Evolutionary conservation across 2,888 invertebrate species (phyloP).

Genomic region (Cephus pulcher): DNA sequence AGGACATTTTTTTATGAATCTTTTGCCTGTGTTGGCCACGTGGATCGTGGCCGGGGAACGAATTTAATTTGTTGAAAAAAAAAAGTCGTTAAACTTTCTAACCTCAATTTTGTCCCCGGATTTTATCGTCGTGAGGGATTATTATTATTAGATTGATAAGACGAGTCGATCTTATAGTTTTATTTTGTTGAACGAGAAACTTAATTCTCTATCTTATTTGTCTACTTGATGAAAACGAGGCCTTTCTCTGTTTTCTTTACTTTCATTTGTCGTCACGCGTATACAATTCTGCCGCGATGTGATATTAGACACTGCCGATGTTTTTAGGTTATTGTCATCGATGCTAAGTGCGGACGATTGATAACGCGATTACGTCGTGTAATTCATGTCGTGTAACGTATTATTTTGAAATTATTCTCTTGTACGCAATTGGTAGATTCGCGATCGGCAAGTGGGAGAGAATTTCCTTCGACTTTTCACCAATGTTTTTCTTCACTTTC

Average conservation of each 20-base stretch:
- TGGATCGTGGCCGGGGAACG: neutral
- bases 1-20: neutral
- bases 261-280: neutral
- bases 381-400: too few species aligned
- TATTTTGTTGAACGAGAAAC: neutral
- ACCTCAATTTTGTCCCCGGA: neutral
- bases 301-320: slow-evolving; percentile 27
- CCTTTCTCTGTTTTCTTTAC: neutral
- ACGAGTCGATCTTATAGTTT: neutral
- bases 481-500: neutral
- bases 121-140: neutral
- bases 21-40: neutral
- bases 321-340: neutral
- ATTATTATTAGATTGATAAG: neutral
- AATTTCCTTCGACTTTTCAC: neutral
- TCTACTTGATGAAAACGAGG: neutral
- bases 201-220: neutral
- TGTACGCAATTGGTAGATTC: too few species aligned
- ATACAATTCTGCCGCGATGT: slow-evolving; percentile 7
- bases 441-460: neutral
- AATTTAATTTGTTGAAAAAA: neutral
- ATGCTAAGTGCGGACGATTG: neutral
- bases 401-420: too few species aligned
- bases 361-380: neutral
- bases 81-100: neutral